Evolutionary conservation across 2,797 vertebrate genomes (phyloP), one percentile per base, ranked within the genome.

Genomic region (Myripristis jacobus): DNA sequence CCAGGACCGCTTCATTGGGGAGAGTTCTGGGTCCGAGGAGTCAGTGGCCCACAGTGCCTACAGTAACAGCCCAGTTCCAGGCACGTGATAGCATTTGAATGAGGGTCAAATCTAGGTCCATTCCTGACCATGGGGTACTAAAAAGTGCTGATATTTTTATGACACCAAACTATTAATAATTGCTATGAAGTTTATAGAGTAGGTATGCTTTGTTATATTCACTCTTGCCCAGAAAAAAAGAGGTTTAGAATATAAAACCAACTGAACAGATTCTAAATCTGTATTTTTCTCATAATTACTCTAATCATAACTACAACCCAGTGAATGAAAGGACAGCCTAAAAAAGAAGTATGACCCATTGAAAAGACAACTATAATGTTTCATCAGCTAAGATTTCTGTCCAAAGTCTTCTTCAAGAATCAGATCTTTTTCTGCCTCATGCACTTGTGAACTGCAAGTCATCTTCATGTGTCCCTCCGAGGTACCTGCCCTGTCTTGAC

Each of bases 1-100:
- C 83, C 88, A 89, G 87, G 86, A 85, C 83, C 84, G 86, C 93
- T 92, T 93, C 94, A 94, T 95, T 91, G 89, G 88, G 85, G 84
- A 90, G 82, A 71, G 81, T 87, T 77, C 76, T 81, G 69, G 76
- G 83, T 88, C 85, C 81, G 78, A 71, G 84, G 66, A 66, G 84
- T 92, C 89, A 93, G 80, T 61, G 80, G 89, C 73, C 91, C 84
- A 71, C 82, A 44, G 79, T 50, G 71, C 67, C 84, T 73, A 66
- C 84, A 58, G 74, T 67, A 75, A 85, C 68, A 84, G 76, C 88
- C 82, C 81, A 57, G 86, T 11, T 83, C 80, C 76, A 85, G 87
- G 88, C 90, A 89, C 86, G 79, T 82, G 85, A 87, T 47, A 80
- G 79, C 87, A 90, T 86, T 83, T 85, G 89, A 88, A 77, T 86